Conservation (phyloP, 2,113 vertebrate species). For the Hirundichthys speculiger region DNA sequence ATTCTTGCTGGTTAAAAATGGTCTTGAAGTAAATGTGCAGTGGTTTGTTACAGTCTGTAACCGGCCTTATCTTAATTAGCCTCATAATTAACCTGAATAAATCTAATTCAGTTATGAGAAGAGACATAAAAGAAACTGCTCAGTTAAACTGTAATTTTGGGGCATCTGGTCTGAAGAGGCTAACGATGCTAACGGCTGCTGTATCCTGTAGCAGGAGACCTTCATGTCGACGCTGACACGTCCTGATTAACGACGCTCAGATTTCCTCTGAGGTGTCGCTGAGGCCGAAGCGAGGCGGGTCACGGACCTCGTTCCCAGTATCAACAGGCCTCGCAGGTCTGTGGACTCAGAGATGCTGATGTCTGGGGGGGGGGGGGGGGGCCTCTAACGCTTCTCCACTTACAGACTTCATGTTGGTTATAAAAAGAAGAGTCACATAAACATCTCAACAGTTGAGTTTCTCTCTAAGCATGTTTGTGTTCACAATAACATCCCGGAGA, state of each 20-base stretch:
- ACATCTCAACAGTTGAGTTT: conserved; percentile 1
- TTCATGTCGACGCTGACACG: conserved; percentile 5
- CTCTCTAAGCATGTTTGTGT: neutral
- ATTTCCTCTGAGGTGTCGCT: neutral
- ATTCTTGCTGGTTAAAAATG: no score
- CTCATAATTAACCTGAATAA: no score
- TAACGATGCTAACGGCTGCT: neutral
- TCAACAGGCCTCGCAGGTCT: neutral
- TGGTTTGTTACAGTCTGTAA: no score
- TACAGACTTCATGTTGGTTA: no score
- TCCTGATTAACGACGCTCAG: conserved; percentile 20
- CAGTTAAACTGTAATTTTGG: no score
- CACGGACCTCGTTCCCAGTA: conserved; percentile 2
- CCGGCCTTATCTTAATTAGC: no score
- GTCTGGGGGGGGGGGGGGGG: accelerated
- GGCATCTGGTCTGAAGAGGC: neutral
- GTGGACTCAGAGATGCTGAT: neutral
- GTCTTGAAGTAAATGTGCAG: no score
- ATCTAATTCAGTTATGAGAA: no score
- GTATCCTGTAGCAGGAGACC: neutral
- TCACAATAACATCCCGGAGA: neutral
- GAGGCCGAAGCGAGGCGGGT: conserved; percentile 1
- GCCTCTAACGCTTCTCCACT: neutral
- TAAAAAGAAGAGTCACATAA: no score
- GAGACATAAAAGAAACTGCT: no score